These are phyloP conservation scores for Anhinga anhinga DNA, from an alignment of 2,113 vertebrate species.

Conservation along the genomic window DNA sequence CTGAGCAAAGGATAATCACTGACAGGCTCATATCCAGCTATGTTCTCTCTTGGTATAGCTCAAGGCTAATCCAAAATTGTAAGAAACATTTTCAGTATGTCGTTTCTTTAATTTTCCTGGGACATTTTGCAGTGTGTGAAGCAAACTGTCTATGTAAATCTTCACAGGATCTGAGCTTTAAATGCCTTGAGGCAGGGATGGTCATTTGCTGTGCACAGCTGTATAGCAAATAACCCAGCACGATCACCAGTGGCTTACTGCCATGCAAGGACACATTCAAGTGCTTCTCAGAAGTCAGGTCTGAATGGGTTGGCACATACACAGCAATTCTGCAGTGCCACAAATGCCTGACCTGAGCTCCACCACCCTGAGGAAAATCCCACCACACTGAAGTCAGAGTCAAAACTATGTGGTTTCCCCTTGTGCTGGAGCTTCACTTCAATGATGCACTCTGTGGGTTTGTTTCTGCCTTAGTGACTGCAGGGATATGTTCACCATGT, in stretches of 20 bases:
- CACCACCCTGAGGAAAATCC: neutral
- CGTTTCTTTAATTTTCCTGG: neutral
- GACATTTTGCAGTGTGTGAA: neutral
- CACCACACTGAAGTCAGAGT: neutral
- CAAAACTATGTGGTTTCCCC: neutral
- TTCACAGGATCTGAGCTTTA: neutral
- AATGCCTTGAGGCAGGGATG: neutral
- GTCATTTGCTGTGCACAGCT: neutral
- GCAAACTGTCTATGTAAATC: neutral
- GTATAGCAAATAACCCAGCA: neutral
- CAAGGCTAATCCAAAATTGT: neutral
- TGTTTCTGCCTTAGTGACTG: neutral
- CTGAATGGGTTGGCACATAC: neutral
- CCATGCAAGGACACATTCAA: fast-evolving
- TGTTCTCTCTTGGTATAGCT: neutral
- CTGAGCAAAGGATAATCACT: neutral
- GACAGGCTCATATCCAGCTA: neutral
- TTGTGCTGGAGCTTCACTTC: neutral
- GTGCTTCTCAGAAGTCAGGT: neutral
- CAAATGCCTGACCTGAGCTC: neutral
- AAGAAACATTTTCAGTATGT: neutral
- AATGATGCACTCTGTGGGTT: neutral
- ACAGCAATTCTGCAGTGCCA: neutral
- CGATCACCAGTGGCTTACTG: neutral
- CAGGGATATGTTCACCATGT: fast-evolving